These are phyloP conservation scores for Andrena trimmerana DNA, from an alignment of 2,888 invertebrate species.

Conservation along the genomic window DNA sequence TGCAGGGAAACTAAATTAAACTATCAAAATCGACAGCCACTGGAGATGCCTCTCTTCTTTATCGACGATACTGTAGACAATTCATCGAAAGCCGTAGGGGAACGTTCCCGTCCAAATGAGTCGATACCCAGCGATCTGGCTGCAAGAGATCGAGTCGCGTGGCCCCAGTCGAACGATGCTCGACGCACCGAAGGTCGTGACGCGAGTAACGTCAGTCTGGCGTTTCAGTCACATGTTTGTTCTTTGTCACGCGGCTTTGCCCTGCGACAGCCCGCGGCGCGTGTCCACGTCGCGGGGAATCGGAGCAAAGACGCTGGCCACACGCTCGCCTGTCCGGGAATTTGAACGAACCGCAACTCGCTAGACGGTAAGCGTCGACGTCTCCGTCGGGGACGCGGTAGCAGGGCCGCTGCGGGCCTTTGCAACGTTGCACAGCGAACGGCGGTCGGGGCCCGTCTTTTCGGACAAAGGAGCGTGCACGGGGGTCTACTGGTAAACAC, in stretches of 20 bases:
- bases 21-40: no score
- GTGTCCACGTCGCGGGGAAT: neutral
- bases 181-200: constrained; percentile 59
- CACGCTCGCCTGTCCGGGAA: neutral
- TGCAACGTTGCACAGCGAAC: neutral
- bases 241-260: constrained; percentile 59
- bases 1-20: no score
- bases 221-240: constrained; percentile 63
- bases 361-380: constrained; percentile 4
- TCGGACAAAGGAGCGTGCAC: constrained; percentile 35
- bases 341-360: constrained; percentile 6
- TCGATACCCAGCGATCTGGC: neutral
- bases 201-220: constrained; percentile 52
- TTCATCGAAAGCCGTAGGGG: no score
- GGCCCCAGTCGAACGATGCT: constrained; percentile 43
- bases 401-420: neutral
- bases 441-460: neutral
- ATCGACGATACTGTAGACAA: no score
- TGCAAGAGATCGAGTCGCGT: constrained; percentile 10
- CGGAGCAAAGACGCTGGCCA: neutral
- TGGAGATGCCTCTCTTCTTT: no score
- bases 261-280: constrained; percentile 11
- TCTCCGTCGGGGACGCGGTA: constrained; percentile 1
- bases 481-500: constrained; percentile 53
- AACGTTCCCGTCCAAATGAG: neutral